Percentiles rank a stretch among this genome's conserved stretches.
Evolutionary conservation across 2,797 vertebrate species (phyloP).

Genomic region (Danio tinwini): DNA sequence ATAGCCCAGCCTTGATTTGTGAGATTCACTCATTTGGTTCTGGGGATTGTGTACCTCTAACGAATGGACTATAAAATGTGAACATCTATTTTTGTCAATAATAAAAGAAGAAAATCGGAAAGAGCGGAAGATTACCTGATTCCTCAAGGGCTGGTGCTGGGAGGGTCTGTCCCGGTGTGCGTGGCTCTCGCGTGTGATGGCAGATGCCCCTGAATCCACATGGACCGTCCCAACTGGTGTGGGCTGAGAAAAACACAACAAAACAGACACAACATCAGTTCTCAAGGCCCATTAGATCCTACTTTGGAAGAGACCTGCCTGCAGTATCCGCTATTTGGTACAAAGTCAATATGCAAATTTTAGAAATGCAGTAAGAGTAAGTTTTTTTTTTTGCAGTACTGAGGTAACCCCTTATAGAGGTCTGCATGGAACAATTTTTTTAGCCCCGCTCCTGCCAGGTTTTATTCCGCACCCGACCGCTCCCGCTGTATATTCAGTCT

Average conservation of each 20-base stretch:
- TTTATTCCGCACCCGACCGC: no score
- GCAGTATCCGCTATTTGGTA: no score
- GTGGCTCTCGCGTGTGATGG: slow-evolving; percentile 91
- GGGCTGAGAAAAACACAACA: slow-evolving; percentile 79
- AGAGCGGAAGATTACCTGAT: slow-evolving; percentile 82
- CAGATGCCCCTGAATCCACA: slow-evolving; percentile 92
- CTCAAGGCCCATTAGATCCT: background rate
- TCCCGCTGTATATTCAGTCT: no score
- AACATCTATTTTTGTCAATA: background rate
- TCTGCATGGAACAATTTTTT: no score
- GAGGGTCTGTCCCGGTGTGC: slow-evolving; percentile 90
- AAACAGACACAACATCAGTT: slow-evolving; percentile 36
- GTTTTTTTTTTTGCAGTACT: no score
- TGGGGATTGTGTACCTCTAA: background rate
- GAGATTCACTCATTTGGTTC: background rate
- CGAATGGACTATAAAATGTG: background rate
- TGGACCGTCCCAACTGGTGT: slow-evolving; percentile 95
- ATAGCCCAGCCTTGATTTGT: background rate
- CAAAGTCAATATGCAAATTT: no score
- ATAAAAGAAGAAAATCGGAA: background rate
- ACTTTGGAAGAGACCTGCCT: no score
- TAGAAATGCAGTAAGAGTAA: no score
- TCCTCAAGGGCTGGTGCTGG: slow-evolving; percentile 89
- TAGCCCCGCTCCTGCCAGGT: no score
- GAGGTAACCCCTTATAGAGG: no score